A percentile compares a stretch with the other conserved stretches of the same genome.
These are phyloP conservation scores for Microtus oregoni DNA, from an alignment of 2,113 vertebrate genomes.

Conservation along the genomic window DNA sequence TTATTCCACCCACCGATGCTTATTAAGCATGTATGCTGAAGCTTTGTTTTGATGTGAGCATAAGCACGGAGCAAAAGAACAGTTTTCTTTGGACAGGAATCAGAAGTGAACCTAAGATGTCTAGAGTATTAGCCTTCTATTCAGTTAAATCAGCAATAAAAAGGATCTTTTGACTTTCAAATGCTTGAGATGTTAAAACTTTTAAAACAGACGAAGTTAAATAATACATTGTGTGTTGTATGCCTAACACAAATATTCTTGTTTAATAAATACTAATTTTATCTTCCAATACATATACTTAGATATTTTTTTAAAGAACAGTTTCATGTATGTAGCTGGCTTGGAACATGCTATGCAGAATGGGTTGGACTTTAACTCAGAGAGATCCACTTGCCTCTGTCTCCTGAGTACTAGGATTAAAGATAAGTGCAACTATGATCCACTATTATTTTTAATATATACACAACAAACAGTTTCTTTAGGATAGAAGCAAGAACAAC, in stretches of 20 bases:
- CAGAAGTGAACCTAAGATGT: neutral
- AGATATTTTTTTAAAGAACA: neutral
- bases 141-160: conserved; percentile 27
- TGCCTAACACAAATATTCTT: neutral
- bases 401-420: neutral
- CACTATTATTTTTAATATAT: neutral
- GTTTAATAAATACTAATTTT: neutral
- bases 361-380: neutral
- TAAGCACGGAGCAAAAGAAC: conserved; percentile 3
- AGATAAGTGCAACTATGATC: too few relatives aligned
- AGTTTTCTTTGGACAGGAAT: conserved; percentile 42
- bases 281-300: neutral
- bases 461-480: neutral
- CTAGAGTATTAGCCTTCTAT: neutral
- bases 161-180: neutral
- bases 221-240: neutral
- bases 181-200: neutral
- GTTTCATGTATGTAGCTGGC: neutral
- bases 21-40: conserved; percentile 16
- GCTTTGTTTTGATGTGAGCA: neutral
- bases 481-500: neutral
- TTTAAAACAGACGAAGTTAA: conserved; percentile 38
- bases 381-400: neutral
- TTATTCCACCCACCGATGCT: conserved; percentile 24
- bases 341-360: neutral